These are phyloP conservation scores for Peromyscus melanophrys DNA, from an alignment of 2,797 vertebrate species.

Conservation along the genomic window DNA sequence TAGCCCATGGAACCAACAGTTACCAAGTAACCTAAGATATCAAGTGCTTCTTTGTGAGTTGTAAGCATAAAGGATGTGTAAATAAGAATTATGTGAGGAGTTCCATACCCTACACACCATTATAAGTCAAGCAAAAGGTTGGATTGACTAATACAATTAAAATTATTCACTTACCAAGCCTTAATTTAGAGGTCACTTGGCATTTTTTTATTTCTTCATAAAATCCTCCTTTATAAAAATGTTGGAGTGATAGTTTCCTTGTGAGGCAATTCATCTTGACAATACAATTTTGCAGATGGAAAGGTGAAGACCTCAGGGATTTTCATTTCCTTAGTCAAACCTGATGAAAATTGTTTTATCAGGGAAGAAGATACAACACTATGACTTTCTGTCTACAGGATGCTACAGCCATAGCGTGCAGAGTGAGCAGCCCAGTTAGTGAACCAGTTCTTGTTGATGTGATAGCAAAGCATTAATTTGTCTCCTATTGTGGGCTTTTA, in stretches of 20 bases:
- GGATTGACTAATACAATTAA: background rate
- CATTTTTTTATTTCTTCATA: conserved; percentile 48
- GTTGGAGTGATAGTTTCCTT: conserved; percentile 37
- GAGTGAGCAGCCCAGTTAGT: conserved; percentile 70
- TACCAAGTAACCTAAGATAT: background rate
- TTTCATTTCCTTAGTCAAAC: conserved; percentile 79
- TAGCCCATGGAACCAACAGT: background rate
- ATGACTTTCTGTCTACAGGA: conserved; percentile 53
- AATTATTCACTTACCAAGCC: background rate
- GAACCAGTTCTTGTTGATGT: conserved; percentile 61
- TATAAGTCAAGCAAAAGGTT: conserved; percentile 1
- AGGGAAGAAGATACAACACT: conserved; percentile 38
- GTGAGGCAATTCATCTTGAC: conserved; percentile 20
- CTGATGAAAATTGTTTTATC: conserved; percentile 63
- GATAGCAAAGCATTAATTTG: conserved; percentile 70
- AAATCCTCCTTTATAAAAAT: conserved; percentile 53
- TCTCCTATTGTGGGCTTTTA: conserved; percentile 63
- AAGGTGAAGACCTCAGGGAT: conserved; percentile 44
- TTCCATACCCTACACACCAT: background rate
- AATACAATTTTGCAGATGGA: conserved; percentile 43
- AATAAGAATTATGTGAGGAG: conserved; percentile 7
- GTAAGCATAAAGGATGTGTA: background rate
- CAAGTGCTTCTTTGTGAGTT: background rate
- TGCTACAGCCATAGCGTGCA: conserved; percentile 33
- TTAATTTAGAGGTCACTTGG: conserved; percentile 7